Evolutionary conservation across 2,113 vertebrate genomes (phyloP), one percentile per base, ranked within the genome.

Genomic region (Gnathonemus longibarbis): DNA sequence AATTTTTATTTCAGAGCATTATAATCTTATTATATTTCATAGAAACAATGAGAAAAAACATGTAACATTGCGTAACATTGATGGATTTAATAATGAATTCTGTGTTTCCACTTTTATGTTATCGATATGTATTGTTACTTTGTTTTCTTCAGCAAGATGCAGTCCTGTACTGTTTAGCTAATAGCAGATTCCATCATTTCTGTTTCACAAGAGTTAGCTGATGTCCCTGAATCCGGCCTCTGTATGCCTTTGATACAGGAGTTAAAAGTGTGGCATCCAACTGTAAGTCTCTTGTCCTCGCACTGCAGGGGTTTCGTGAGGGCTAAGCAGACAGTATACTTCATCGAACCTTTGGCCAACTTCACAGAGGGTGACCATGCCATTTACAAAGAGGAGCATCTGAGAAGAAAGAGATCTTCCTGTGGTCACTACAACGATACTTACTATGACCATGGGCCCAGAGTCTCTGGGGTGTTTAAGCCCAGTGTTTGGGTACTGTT

Each of bases 261-360:
- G 70, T 39, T 39, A 17, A 19, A 19, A 42, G 74, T 80, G 31
- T 42, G 15, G 4, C 74, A 42, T 80, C 17, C 74, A 19, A 80
- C 35, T 15, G 19, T 80, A 39, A 80, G 35, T 42, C 15, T 42
- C 11, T 8, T 52, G 3, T 8, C 6, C 87, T 7, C 39, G 49
- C 5, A 45, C 83, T 10, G 35, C 93, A 99, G 98, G 8, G 98
- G 98, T 27, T 97, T 97, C 88, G 92, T 98, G 89, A 93, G 11
- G 19, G 94, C 94, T 0, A 94, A 91, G 1, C 93, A 94, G n/a
- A 93, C 95, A 6, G 88, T 96, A 8, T 98, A 96, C 90, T 90
- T 98, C 89, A 97, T 99, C 0, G 97, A 98, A 91, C 97, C 98
- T 2, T 93, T 99, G 93, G 93, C 90, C 27, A 90, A 27, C 7